A percentile compares a stretch with the other conserved stretches of the same genome.
These are phyloP conservation scores for Drosophila azteca DNA, from an alignment of 1,140 invertebrate species.

Conservation along the genomic window DNA sequence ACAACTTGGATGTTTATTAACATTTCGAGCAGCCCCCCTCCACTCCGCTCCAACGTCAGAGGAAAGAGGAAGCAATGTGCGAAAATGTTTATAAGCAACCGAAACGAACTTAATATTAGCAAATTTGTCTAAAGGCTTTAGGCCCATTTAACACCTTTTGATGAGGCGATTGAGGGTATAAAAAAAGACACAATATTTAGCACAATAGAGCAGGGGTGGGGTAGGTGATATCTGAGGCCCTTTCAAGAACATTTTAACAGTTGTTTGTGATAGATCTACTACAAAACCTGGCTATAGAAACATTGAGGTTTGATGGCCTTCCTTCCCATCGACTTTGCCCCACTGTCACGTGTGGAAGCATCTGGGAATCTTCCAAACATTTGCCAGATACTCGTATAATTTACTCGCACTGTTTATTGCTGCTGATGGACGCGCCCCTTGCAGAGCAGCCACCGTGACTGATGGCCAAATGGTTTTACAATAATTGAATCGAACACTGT, in stretches of 20 bases:
- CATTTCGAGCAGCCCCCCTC: slow-evolving; percentile 5
- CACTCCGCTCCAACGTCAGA: background rate
- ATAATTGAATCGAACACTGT: slow-evolving; percentile 65
- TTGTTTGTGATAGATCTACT: background rate
- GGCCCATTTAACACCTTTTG: slow-evolving; percentile 55
- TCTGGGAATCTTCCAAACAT: slow-evolving; percentile 47
- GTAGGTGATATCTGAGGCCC: too few relatives aligned
- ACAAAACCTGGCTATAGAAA: too few relatives aligned
- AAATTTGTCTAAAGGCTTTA: slow-evolving; percentile 35
- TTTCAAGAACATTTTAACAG: background rate
- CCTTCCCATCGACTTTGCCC: slow-evolving; percentile 4
- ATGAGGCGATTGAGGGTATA: slow-evolving; percentile 31
- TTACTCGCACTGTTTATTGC: slow-evolving; percentile 37
- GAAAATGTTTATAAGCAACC: slow-evolving; percentile 32
- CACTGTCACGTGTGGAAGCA: slow-evolving; percentile 36
- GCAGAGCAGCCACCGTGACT: slow-evolving; percentile 31
- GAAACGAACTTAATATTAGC: slow-evolving; percentile 40
- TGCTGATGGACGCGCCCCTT: slow-evolving; percentile 59
- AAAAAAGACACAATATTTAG: slow-evolving; percentile 1
- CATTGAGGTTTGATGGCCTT: too few relatives aligned
- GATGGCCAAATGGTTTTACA: slow-evolving; percentile 31
- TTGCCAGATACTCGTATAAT: slow-evolving; percentile 16
- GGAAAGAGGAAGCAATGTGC: slow-evolving; percentile 19
- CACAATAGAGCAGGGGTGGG: slow-evolving; percentile 1
- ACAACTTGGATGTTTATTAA: slow-evolving; percentile 62